A percentile compares a stretch with the other conserved stretches of the same genome.
These are phyloP conservation scores for Sardina pilchardus DNA, from an alignment of 2,113 vertebrate genomes.

Conservation along the genomic window DNA sequence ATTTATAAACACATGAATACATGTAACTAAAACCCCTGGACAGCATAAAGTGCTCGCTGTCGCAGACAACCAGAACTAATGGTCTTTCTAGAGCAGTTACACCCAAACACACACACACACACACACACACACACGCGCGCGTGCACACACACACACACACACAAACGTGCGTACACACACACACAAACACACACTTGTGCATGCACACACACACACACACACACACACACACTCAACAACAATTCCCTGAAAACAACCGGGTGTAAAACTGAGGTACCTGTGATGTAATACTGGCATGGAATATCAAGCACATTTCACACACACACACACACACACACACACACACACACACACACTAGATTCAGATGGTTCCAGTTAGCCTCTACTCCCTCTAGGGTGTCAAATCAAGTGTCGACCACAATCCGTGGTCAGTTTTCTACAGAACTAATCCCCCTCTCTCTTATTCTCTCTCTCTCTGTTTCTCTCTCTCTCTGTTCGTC, in stretches of 20 bases:
- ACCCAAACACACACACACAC: neutral
- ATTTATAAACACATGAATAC: neutral
- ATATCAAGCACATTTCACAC: neutral
- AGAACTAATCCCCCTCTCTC: neutral
- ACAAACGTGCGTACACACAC: neutral
- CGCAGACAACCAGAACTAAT: neutral
- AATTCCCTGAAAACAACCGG: neutral
- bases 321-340: neutral
- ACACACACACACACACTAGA: neutral
- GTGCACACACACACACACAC: neutral
- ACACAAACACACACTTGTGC: slow-evolving; percentile 2
- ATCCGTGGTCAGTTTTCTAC: neutral
- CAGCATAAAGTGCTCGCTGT: neutral
- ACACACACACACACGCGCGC: too few species aligned
- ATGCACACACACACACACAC: neutral
- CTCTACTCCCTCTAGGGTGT: neutral
- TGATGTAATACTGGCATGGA: neutral
- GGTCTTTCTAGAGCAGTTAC: neutral
- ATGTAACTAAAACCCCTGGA: neutral
- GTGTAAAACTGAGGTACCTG: neutral
- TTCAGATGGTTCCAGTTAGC: neutral
- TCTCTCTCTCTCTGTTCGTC: slow-evolving; percentile 25
- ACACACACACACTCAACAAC: neutral
- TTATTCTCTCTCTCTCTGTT: neutral
- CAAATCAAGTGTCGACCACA: neutral